Conservation (phyloP, 2,797 vertebrate species). For the Aplochiton taeniatus region DNA sequence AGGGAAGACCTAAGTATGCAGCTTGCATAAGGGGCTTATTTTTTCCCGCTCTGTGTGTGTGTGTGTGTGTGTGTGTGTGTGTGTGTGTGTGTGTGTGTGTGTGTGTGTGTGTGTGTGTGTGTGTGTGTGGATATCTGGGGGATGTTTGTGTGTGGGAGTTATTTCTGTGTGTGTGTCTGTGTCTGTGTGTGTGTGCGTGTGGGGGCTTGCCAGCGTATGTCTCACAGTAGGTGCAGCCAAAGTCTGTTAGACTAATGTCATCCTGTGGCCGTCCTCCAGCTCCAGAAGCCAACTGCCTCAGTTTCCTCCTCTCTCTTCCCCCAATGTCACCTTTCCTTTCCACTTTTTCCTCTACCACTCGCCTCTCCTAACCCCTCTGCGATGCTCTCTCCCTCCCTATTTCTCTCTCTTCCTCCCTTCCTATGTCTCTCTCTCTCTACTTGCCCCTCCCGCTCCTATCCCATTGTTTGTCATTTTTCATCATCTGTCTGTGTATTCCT, state of each 20-base stretch:
- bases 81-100: constrained; percentile 36
- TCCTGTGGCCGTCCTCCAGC: constrained; percentile 68
- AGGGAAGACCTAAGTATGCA: no score
- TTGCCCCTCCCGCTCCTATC: background rate
- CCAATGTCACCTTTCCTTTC: constrained; percentile 70
- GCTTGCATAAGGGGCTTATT: no score
- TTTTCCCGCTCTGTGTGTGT: background rate
- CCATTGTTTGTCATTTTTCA: constrained; percentile 79
- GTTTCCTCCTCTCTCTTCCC: constrained; percentile 47
- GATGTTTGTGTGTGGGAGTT: no score
- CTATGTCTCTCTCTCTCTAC: background rate
- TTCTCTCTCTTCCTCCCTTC: background rate
- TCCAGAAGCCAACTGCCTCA: constrained; percentile 61
- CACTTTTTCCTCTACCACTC: constrained; percentile 47
- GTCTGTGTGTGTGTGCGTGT: no score
- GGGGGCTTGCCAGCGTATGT: constrained; percentile 11
- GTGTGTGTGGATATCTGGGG: background rate
- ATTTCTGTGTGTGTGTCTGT: no score
- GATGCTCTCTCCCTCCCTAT: background rate
- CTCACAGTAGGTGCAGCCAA: constrained; percentile 73
- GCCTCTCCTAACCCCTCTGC: constrained; percentile 14
- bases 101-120: constrained; percentile 38
- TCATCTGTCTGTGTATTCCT: constrained; percentile 73
- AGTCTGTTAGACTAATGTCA: constrained; percentile 67
- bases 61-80: constrained; percentile 35